Evolutionary conservation across 30 jellyfish, hydroid and myxozoan genomes (phyloP).

Genomic region (Aurelia aurita complex sp. Pacific): DNA sequence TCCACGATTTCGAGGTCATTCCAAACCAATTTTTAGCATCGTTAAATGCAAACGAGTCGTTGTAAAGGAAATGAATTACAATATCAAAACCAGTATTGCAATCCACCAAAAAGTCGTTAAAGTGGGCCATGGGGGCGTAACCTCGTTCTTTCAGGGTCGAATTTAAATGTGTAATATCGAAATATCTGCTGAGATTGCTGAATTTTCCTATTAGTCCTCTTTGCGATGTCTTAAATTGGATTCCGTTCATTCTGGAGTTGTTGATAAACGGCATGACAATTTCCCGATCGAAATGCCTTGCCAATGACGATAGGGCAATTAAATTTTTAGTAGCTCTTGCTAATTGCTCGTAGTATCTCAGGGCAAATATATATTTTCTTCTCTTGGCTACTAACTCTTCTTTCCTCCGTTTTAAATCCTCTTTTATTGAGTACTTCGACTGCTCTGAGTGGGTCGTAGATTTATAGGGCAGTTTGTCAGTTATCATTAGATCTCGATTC

Average conservation of each 20-base stretch:
- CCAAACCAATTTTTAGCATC: slow-evolving; percentile 82
- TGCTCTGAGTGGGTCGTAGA: not conserved
- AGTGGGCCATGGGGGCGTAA: slow-evolving; percentile 73
- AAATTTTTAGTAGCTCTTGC: slow-evolving; percentile 87
- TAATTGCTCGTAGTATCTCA: slow-evolving; percentile 92
- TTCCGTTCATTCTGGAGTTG: slow-evolving; percentile 93
- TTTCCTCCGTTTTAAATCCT: slow-evolving; percentile 2
- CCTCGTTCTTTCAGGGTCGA: slow-evolving; percentile 82
- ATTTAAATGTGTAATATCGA: slow-evolving; percentile 70
- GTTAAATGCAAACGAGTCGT: slow-evolving; percentile 44
- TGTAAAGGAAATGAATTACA: slow-evolving; percentile 79
- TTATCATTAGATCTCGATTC: slow-evolving; percentile 1
- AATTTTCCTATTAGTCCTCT: slow-evolving; percentile 19
- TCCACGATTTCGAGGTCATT: slow-evolving; percentile 40
- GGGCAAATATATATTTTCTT: slow-evolving; percentile 62
- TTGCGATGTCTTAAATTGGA: slow-evolving; percentile 44
- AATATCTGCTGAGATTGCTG: slow-evolving; percentile 71
- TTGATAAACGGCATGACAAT: slow-evolving; percentile 89
- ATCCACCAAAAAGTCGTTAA: slow-evolving; percentile 55
- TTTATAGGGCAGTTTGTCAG: not conserved
- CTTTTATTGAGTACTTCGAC: not conserved
- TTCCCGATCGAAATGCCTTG: slow-evolving; percentile 67
- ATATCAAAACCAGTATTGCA: slow-evolving; percentile 72
- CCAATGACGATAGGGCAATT: slow-evolving; percentile 86
- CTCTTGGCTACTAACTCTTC: not conserved